Percentiles rank a stretch among this genome's conserved stretches.
These are phyloP conservation scores for Otolemur crassicaudatus DNA, from an alignment of 2,797 vertebrate species.

Conservation along the genomic window DNA sequence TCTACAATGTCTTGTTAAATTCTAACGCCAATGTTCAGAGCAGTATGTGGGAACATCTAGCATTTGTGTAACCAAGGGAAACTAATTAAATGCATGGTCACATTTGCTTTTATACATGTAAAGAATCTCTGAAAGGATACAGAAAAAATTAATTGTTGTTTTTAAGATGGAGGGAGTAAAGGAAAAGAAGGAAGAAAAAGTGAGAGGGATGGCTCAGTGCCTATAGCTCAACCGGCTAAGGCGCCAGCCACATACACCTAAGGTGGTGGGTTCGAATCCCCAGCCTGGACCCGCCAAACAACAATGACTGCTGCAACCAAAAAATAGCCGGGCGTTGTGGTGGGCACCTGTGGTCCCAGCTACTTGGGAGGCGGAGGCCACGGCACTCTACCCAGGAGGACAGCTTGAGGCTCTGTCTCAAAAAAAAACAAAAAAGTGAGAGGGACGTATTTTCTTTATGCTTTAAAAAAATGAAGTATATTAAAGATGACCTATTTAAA, in stretches of 20 bases:
- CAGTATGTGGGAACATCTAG: background rate
- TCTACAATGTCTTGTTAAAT: background rate
- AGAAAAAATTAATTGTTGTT: background rate
- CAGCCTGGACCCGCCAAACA: too few relatives aligned
- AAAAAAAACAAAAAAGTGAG: background rate
- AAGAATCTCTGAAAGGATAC: background rate
- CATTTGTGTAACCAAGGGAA: background rate
- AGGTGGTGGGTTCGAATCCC: too few relatives aligned
- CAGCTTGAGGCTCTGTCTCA: too few relatives aligned
- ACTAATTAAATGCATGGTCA: background rate
- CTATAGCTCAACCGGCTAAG: too few relatives aligned
- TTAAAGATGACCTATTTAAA: background rate
- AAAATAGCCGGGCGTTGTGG: too few relatives aligned
- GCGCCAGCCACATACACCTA: too few relatives aligned
- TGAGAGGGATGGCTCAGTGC: background rate
- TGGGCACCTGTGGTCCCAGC: too few relatives aligned
- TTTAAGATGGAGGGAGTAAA: background rate
- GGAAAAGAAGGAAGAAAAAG: background rate
- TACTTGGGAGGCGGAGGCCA: too few relatives aligned
- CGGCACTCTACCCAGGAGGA: too few relatives aligned
- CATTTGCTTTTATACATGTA: background rate
- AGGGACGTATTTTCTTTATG: background rate
- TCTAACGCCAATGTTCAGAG: background rate
- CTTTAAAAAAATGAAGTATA: background rate
- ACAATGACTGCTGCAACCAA: too few relatives aligned